Conservation (phyloP, 2,797 vertebrate genomes). For the Sebastes goodei region DNA sequence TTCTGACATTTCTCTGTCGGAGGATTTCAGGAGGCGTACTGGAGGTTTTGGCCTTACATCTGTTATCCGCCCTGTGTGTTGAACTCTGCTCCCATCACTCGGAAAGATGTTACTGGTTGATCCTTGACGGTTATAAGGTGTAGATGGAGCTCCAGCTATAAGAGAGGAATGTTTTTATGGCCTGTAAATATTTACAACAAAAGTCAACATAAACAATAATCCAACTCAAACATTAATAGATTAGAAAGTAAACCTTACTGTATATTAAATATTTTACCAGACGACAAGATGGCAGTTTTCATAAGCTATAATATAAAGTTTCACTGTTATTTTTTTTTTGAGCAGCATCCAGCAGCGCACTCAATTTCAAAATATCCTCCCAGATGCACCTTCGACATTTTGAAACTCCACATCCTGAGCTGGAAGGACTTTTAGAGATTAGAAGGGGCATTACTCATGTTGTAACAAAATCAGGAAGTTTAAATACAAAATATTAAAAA, state of each 20-base stretch:
- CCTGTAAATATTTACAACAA: neutral
- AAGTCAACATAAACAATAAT: neutral
- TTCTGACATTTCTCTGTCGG: slow-evolving; percentile 8
- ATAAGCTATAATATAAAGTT: neutral
- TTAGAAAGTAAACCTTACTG: neutral
- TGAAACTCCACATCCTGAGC: neutral
- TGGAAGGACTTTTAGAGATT: neutral
- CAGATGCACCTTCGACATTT: neutral
- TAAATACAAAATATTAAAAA: neutral
- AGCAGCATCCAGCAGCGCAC: neutral
- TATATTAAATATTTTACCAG: neutral
- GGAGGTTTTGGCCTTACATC: slow-evolving; percentile 27
- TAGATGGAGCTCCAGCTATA: neutral
- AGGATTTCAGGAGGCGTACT: slow-evolving; percentile 6
- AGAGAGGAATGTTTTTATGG: neutral
- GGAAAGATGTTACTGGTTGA: neutral
- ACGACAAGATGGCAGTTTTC: neutral
- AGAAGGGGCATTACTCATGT: neutral
- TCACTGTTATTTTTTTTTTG: neutral
- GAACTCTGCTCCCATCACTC: slow-evolving; percentile 26
- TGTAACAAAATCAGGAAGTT: neutral
- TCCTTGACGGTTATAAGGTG: neutral
- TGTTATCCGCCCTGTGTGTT: slow-evolving; percentile 5
- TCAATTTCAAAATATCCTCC: neutral
- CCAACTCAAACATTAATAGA: neutral